A percentile compares a stretch with the other conserved stretches of the same genome.
Conservation (phyloP, 2,113 vertebrate species). For the Solea solea region DNA sequence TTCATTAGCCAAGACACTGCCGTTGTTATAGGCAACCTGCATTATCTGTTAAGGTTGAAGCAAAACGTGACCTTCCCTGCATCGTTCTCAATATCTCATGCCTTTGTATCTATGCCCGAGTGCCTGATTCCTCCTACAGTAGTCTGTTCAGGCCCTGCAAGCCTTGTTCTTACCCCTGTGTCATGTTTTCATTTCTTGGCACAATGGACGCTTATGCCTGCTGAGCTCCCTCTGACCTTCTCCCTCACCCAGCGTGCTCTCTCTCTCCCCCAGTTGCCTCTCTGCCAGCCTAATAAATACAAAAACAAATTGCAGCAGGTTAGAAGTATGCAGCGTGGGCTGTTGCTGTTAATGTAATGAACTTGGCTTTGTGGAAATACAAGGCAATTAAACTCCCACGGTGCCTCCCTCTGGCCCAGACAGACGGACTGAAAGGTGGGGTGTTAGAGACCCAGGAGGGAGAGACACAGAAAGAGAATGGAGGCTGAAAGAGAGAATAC, state of each 20-base stretch:
- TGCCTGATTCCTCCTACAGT: constrained; percentile 40
- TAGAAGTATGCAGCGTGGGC: constrained; percentile 82
- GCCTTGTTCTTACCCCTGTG: constrained; percentile 34
- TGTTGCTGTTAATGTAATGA: constrained; percentile 78
- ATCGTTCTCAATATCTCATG: constrained; percentile 5
- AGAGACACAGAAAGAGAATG: constrained; percentile 21
- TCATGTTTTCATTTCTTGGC: constrained; percentile 55
- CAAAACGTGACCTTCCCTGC: constrained; percentile 32
- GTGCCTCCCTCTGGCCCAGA: constrained; percentile 71
- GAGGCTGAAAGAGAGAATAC: constrained; percentile 64
- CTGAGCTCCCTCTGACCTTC: constrained; percentile 68
- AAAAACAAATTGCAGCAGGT: constrained; percentile 83
- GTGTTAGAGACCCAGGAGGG: constrained; percentile 19
- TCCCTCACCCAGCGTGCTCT: constrained; percentile 43
- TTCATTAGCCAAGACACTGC: too few relatives aligned
- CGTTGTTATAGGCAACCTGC: too few relatives aligned
- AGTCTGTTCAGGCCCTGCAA: constrained; percentile 24
- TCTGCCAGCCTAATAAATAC: constrained; percentile 74
- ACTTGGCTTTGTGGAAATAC: constrained; percentile 78
- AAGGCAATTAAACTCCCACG: constrained; percentile 84
- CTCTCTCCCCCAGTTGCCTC: constrained; percentile 37
- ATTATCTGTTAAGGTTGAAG: too few relatives aligned
- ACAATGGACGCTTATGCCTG: constrained; percentile 73
- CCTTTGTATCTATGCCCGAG: constrained; percentile 34
- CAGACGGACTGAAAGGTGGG: constrained; percentile 40